Evolutionary conservation across 2,888 invertebrate species (phyloP), one percentile per base, ranked within the genome.

Genomic region (Archaeoteleia sp.): DNA sequence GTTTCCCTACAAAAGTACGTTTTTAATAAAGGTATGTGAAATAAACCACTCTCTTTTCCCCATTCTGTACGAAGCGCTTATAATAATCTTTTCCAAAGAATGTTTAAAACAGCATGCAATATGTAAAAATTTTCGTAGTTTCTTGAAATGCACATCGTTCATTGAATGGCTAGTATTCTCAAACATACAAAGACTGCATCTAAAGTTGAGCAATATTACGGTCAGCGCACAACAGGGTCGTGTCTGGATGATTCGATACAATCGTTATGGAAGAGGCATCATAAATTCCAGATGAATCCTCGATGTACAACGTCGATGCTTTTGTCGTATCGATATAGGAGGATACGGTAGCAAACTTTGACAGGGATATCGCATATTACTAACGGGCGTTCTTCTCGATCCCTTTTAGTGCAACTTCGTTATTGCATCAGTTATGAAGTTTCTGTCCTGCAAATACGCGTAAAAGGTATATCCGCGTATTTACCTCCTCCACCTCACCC

Each of bases 281-380:
- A 74, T 78, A 78, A 75, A 78, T 78, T 77, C 35, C 45, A 42
- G 55, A 60, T 72, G 74, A 77, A 78, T 75, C 73, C 71, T 73
- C 43, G 70, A 70, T 55, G 71, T 70, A 69, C 69, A 68, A 53
- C 62, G 70, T 62, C 72, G 74, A 74, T 72, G 72, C 70, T 74
- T 78, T 74, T 71, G 73, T 63, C 70, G 70, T 48, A 54, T 49
- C 53, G 61, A 51, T 53, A 53, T 34, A 37, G 40, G 42, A 49
- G 65, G 17, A 62, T 25, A 20, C 35, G 30, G 17, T 17, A 23
- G 29, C 32, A 43, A 35, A 35, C 35, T 32, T 40, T 34, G 34
- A 54, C 61, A 62, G 49, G 9, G 34, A 12, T 48, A 57, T 48
- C 42, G 20, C 35, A 29, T 62, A 60, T 61, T 68, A 55, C 70